Evolutionary conservation across 2,888 invertebrate genomes (phyloP), one percentile per base, ranked within the genome.

Genomic region (Thymelicus sylvestris): DNA sequence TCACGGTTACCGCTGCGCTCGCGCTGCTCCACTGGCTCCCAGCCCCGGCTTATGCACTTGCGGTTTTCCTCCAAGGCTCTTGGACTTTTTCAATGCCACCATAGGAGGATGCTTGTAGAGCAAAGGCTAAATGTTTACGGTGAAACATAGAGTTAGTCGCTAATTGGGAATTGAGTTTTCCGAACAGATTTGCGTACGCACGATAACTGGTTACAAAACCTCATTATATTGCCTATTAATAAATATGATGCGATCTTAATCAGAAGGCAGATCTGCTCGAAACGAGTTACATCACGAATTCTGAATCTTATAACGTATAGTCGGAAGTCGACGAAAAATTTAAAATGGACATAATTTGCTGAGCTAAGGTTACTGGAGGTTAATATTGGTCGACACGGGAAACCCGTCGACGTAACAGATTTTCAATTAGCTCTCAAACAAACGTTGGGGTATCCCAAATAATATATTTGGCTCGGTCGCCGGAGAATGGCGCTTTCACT

Each of bases 401-500:
- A 78, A 76, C 73, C 75, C 77, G 67, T 64, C 72, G 69, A 80
- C 74, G 75, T 80, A 81, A 83, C 79, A 72, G 77, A 68, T 74
- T 76, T 76, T 74, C 72, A 78, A 80, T 78, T 76, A 74, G 69
- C 78, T 74, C 67, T 72, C 73, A 72, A 77, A 78, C 79, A 79
- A 78, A 77, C 74, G 79, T 73, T 76, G 84, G 86, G 83, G 77
- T 83, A 85, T 81, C 81, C 86, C 86, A 81, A 79, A 68, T 75
- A 71, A 61, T 73, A 67, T 55, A 48, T 57, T 52, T 57, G 66
- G 66, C 55, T 74, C 74, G 73, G 77, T 24, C 74, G 75, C 73
- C 72, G 63, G 71, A 71, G 74, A 57, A 65, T 71, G 73, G 65
- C 73, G 87, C 91, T 91, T 91, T 90, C 91, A 86, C 91, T 84